Evolutionary conservation across 1,140 invertebrate species (phyloP), one percentile per base, ranked within the genome.

Genomic region (Lysiphlebus fabarum): DNA sequence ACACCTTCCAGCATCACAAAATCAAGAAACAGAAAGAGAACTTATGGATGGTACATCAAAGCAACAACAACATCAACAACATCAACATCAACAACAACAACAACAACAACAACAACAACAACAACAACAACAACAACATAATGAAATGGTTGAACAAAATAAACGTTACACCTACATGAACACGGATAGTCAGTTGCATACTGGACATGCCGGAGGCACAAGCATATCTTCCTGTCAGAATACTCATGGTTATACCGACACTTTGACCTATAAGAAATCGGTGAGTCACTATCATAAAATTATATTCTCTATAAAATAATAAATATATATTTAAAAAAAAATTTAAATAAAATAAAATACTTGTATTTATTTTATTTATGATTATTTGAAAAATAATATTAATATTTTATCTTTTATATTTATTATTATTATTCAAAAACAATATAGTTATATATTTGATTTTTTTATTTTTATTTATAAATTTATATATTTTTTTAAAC

Each of bases 81-180:
- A 26, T 2, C 17, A 26, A 26, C 17, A 26, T 0, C 17, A 26
- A 26, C 17, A 26, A 26, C 17, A 26, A 26, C 17, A 26, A 1
- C 17, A 26, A 26, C 17, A 26, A 26, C 17, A 26, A 26, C 17
- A 26, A 1, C 17, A 26, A 26, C 17, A 26, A 26, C 17, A 26
- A 0, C 17, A 26, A 26, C 17, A 26, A 26, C 17, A 45, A 42
- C 42, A 58, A 44, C 53, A 73, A 50, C 77, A 80, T 64, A 67
- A 63, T 47, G 76, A 79, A 53, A 71, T 78, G 65, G 60, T 64
- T 50, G 75, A 79, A 57, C 76, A 76, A 55, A 68, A 62, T 61
- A 77, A 79, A 65, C 76, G 75, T 63, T 79, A 79, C 59, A 66
- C 74, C 51, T 79, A 74, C 65, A 78, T 79, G 73, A 75, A 69